Evolutionary conservation across 2,888 invertebrate species (phyloP).

Genomic region (Agrotis clavis): DNA sequence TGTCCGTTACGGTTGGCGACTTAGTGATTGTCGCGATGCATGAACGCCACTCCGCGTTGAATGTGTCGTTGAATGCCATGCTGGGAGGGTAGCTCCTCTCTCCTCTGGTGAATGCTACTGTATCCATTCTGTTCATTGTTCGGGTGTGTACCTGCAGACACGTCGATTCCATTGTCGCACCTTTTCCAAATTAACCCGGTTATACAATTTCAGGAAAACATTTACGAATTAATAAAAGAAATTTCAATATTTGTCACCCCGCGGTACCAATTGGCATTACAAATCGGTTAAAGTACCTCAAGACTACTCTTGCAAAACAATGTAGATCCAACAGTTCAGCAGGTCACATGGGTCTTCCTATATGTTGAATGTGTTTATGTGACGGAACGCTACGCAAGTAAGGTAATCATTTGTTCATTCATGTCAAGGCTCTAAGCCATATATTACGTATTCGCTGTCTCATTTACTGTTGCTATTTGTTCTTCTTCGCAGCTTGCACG

Average conservation of each 20-base stretch:
- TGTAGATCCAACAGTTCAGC: constrained; percentile 57
- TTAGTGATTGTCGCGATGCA: constrained; percentile 78
- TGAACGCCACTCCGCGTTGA: constrained; percentile 75
- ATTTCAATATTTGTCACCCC: constrained; percentile 13
- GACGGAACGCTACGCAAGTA: constrained; percentile 64
- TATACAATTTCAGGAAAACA: constrained; percentile 51
- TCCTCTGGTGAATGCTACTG: constrained; percentile 59
- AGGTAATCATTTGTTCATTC: constrained; percentile 72
- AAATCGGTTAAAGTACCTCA: constrained; percentile 46
- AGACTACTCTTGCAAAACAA: constrained; percentile 38
- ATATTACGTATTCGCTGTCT: constrained; percentile 83
- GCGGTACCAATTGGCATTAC: constrained; percentile 52
- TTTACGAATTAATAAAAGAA: neutral
- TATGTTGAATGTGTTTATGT: constrained; percentile 67
- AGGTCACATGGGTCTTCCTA: constrained; percentile 59
- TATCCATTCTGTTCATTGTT: constrained; percentile 52
- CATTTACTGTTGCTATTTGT: constrained; percentile 93
- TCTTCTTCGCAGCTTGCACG: constrained; percentile 95
- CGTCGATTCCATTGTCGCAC: constrained; percentile 54
- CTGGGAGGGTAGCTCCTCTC: constrained; percentile 68
- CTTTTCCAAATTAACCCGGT: constrained; percentile 60
- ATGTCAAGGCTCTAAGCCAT: constrained; percentile 77
- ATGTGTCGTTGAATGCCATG: constrained; percentile 68
- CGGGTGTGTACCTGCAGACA: constrained; percentile 67
- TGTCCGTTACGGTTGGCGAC: constrained; percentile 72